A percentile compares a stretch with the other conserved stretches of the same genome.
phyloP scores from a whole-genome alignment of 2,113 vertebrate genomes.

The Phocoena sinus region DNA sequence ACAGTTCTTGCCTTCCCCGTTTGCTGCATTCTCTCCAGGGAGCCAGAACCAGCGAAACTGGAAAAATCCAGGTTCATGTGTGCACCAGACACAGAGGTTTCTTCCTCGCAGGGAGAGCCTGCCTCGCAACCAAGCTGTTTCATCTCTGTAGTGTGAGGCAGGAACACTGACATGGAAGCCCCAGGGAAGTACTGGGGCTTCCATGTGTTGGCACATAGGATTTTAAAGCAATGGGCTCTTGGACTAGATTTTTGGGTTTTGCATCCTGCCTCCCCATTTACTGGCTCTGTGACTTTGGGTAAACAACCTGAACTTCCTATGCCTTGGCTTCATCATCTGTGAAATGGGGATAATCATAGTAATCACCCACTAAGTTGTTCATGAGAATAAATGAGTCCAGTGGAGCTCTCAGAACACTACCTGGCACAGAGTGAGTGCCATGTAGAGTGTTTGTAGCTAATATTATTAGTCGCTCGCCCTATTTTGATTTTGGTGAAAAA shows the following conservation, averaged over 20 bases:
- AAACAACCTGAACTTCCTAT: neutral
- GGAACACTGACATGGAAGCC: neutral
- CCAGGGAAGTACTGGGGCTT: neutral
- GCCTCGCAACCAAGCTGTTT: neutral
- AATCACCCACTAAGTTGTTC: neutral
- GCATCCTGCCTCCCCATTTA: neutral
- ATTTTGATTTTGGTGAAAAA: neutral
- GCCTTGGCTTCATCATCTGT: neutral
- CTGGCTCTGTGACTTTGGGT: neutral
- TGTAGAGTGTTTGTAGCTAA: neutral
- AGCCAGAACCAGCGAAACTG: slow-evolving; percentile 5
- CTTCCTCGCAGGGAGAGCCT: neutral
- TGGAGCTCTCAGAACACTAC: neutral
- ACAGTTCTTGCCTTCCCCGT: slow-evolving; percentile 71
- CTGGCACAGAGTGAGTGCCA: neutral
- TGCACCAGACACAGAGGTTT: slow-evolving; percentile 21
- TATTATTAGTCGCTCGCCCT: neutral
- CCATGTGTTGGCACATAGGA: neutral
- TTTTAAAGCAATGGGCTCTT: neutral
- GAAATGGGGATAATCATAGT: neutral
- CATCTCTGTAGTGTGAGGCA: neutral
- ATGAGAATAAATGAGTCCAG: neutral
- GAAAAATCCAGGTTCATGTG: slow-evolving; percentile 48
- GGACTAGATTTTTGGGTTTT: neutral
- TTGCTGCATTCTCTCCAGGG: slow-evolving; percentile 69